Evolutionary conservation across 2,888 invertebrate species (phyloP), one percentile per base, ranked within the genome.

Genomic region (Eueremaeus valkanovi): DNA sequence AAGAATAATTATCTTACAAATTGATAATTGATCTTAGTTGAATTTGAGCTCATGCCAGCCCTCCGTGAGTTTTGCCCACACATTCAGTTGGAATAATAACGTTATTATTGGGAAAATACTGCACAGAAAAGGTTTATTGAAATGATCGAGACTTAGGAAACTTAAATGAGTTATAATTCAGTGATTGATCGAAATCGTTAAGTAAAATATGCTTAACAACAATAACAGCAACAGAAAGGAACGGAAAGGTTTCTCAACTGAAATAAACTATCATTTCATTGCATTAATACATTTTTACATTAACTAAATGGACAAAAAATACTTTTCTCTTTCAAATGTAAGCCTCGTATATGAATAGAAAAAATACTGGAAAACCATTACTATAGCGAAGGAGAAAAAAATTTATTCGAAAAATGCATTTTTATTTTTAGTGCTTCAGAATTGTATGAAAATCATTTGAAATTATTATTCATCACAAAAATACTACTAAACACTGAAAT

Each of bases 231-330:
- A 51, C n/a, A 51, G n/a, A 21, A 51, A 51, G 21, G 21, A n/a
- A 51, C 51, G 18, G n/a, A 51, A 51, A 21, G 51, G 21, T 21
- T 51, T 21, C 6, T 51, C 21, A 9, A 3, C 55, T 55, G 6
- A 55, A 24, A 3, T 21, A 18, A 55, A 55, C 27, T 55, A 55
- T 55, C 27, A 55, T 55, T 55, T 24, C 24, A 55, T 55, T 24
- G 24, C 55, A 55, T 55, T 51, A 51, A 55, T 55, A 55, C 21
- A 24, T 55, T 55, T 55, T 27, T 6, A 55, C 55, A 55, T 55
- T 55, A 55, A 55, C 27, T 55, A 55, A 55, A 55, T 55, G 55
- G 55, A 55, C 55, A 24, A 55, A 55, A 51, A 21, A 51, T 21
- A 16, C n/a, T 21, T 51, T 55, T 6, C 27, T 24, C 55, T 3